Evolutionary conservation across 2,797 vertebrate genomes (phyloP).

Genomic region (Limosa lapponica): DNA sequence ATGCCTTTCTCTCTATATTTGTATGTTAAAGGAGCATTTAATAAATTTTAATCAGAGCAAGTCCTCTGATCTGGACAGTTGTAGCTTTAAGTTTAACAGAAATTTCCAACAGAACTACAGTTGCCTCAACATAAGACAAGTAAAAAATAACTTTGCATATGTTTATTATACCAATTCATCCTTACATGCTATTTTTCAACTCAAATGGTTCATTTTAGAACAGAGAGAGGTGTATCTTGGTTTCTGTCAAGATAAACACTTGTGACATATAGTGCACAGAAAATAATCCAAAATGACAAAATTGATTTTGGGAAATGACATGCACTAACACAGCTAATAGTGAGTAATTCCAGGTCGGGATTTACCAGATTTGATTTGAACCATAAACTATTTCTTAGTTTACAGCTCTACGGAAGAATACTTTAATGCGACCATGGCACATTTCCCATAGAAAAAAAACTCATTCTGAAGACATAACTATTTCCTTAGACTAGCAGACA

Average conservation of each 20-base stretch:
- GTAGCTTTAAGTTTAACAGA: background rate
- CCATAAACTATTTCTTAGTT: slow-evolving; percentile 2
- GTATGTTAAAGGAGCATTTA: background rate
- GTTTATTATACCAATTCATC: background rate
- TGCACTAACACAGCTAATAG: background rate
- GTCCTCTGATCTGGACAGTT: background rate
- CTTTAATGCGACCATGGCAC: background rate
- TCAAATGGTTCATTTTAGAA: background rate
- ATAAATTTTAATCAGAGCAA: background rate
- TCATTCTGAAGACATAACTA: background rate
- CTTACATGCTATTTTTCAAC: background rate
- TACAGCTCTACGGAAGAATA: background rate
- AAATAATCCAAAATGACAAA: slow-evolving; percentile 37
- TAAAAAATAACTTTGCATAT: background rate
- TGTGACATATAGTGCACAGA: background rate
- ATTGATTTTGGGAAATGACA: background rate
- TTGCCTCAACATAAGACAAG: background rate
- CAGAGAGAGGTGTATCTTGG: background rate
- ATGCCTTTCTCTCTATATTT: background rate
- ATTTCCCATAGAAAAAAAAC: background rate
- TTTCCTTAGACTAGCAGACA: background rate
- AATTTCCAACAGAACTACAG: background rate
- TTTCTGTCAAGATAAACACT: slow-evolving; percentile 31
- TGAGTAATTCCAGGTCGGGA: slow-evolving; percentile 13
- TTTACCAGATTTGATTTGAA: slow-evolving; percentile 18